phyloP scores from a whole-genome alignment of 2,888 invertebrate genomes.

The Pachydiplax longipennis region DNA sequence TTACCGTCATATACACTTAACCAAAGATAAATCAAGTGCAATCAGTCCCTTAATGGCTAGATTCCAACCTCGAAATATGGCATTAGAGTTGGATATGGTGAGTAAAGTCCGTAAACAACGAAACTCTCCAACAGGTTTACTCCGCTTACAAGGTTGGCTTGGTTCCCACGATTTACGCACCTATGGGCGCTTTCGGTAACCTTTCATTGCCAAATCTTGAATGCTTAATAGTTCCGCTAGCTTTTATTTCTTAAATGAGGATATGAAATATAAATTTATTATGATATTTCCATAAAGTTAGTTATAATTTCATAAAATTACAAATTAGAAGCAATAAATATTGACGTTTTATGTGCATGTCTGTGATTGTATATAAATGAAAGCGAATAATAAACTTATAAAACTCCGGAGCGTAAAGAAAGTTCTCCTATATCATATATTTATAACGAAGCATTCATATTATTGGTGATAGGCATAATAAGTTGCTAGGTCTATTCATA shows the following conservation, averaged over 20 bases:
- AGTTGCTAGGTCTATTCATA: too few relatives aligned
- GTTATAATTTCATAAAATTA: too few relatives aligned
- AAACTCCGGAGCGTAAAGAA: too few relatives aligned
- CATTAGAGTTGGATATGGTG: not conserved
- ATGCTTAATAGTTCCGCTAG: too few relatives aligned
- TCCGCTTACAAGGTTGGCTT: not conserved
- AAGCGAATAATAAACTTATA: not conserved
- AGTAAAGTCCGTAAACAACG: not conserved
- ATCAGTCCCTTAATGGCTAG: not conserved
- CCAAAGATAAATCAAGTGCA: not conserved
- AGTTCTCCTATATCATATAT: too few relatives aligned
- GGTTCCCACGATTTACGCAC: slow-evolving; percentile 1
- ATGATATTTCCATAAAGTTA: too few relatives aligned
- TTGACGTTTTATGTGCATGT: too few relatives aligned
- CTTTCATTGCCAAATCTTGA: not conserved
- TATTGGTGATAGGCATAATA: too few relatives aligned
- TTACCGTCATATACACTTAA: not conserved
- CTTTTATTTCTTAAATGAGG: too few relatives aligned
- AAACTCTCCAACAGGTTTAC: not conserved
- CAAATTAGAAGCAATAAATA: too few relatives aligned
- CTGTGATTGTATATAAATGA: not conserved
- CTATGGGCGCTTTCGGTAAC: not conserved
- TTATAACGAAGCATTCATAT: too few relatives aligned
- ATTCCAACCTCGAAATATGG: not conserved
- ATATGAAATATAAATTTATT: too few relatives aligned